Conservation (phyloP, 2,113 vertebrate species). For the Hydropotes inermis region DNA sequence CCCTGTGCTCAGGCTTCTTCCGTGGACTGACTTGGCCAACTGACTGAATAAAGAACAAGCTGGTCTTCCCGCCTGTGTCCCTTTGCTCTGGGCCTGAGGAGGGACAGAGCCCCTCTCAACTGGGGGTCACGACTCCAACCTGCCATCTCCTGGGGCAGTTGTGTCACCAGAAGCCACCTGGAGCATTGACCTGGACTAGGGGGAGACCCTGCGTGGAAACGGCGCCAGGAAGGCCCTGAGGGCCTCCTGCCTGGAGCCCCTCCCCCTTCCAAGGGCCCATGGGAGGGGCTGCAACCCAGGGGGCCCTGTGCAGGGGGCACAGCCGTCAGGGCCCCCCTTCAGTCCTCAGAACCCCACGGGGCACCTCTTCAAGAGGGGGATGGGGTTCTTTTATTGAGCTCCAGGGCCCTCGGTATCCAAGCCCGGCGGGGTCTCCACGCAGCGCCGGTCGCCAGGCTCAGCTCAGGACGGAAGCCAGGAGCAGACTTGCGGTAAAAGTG, state of each 20-base stretch:
- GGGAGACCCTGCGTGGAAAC: neutral
- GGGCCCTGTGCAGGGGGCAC: neutral
- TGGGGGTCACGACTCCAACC: neutral
- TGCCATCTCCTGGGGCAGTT: no score
- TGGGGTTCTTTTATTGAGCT: constrained; percentile 30
- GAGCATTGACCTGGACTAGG: neutral
- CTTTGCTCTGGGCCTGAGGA: neutral
- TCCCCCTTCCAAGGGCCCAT: neutral
- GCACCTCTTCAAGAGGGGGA: neutral
- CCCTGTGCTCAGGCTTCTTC: neutral
- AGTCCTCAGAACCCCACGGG: neutral
- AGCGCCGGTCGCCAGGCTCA: neutral
- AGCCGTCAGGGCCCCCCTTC: neutral
- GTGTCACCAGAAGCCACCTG: neutral
- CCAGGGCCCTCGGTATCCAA: neutral
- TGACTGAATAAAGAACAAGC: constrained; percentile 43
- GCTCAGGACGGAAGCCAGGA: neutral
- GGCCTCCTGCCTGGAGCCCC: neutral
- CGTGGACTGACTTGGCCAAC: accelerated
- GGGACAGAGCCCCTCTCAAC: neutral
- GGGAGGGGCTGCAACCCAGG: neutral
- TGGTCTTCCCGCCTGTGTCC: neutral
- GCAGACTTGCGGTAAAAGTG: neutral
- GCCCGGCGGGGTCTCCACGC: neutral
- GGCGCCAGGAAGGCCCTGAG: neutral